These are phyloP conservation scores for Ceratosolen solmsi DNA, from an alignment of 1,140 invertebrate genomes.

Conservation along the genomic window DNA sequence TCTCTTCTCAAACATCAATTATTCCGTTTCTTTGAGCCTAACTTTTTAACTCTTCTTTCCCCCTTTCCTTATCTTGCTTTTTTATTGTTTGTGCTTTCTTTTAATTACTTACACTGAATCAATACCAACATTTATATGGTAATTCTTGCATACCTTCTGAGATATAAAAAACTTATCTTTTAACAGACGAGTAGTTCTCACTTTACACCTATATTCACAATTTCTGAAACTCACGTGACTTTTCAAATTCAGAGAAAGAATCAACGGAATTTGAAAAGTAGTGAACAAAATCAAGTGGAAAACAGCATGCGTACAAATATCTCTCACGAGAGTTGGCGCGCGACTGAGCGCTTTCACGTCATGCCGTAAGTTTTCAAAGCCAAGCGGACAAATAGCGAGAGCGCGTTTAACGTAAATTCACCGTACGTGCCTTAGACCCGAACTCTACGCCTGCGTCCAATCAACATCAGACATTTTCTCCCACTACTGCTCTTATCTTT, in stretches of 20 bases:
- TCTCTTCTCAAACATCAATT: background rate
- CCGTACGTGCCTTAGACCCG: slow-evolving; percentile 36
- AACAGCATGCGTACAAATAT: background rate
- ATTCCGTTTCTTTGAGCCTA: background rate
- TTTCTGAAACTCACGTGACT: no score
- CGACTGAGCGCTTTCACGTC: slow-evolving; percentile 67
- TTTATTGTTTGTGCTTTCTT: no score
- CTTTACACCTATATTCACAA: no score
- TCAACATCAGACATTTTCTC: background rate
- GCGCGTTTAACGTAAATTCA: slow-evolving; percentile 31
- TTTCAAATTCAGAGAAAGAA: no score
- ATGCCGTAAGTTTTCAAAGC: slow-evolving; percentile 68
- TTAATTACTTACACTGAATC: background rate
- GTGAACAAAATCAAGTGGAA: no score
- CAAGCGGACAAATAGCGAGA: background rate
- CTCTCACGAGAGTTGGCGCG: slow-evolving; percentile 67
- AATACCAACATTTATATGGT: no score
- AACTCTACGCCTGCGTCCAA: slow-evolving; percentile 46
- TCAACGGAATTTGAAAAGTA: no score
- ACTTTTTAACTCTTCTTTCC: no score
- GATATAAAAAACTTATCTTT: no score
- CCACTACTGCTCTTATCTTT: slow-evolving; percentile 28
- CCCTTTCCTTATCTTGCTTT: no score
- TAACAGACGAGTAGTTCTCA: no score
- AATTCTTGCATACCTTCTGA: no score